phyloP scores from a whole-genome alignment of 1,140 invertebrate species.

The Plectrocnemia conspersa region DNA sequence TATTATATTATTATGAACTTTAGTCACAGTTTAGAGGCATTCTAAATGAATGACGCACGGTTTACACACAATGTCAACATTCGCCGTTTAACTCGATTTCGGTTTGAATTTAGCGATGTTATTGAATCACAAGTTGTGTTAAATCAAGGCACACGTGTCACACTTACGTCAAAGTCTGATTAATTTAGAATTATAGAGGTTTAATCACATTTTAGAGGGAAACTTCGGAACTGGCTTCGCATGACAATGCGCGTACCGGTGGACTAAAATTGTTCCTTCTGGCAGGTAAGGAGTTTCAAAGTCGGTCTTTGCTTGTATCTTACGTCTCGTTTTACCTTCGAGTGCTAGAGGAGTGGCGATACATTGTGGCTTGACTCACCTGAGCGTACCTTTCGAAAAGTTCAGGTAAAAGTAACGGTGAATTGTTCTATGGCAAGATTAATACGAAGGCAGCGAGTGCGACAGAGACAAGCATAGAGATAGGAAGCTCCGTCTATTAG shows the following conservation, averaged over 20 bases:
- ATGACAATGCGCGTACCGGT: slow-evolving; percentile 18
- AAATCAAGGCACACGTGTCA: background rate
- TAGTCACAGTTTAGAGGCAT: too few relatives aligned
- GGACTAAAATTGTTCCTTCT: slow-evolving; percentile 26
- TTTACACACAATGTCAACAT: too few relatives aligned
- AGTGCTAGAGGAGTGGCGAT: background rate
- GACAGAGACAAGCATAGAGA: background rate
- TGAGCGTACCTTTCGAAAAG: slow-evolving; percentile 9
- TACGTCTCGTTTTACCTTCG: background rate
- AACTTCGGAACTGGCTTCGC: background rate
- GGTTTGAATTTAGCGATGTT: too few relatives aligned
- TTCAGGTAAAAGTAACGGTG: slow-evolving; percentile 29
- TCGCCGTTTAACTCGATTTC: too few relatives aligned
- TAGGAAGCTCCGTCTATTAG: background rate
- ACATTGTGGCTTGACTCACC: background rate
- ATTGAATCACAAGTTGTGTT: too few relatives aligned
- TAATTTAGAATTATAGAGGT: too few relatives aligned
- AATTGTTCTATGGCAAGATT: background rate
- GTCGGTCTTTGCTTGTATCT: background rate
- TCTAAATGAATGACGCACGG: too few relatives aligned
- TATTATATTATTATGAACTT: too few relatives aligned
- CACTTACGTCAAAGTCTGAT: background rate
- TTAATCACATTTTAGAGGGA: slow-evolving; percentile 7
- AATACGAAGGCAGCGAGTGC: background rate
- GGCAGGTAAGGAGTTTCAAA: background rate